Base-by-base conservation (phyloP, 1,140 invertebrate species). In the Drusus annulatus region DNA sequence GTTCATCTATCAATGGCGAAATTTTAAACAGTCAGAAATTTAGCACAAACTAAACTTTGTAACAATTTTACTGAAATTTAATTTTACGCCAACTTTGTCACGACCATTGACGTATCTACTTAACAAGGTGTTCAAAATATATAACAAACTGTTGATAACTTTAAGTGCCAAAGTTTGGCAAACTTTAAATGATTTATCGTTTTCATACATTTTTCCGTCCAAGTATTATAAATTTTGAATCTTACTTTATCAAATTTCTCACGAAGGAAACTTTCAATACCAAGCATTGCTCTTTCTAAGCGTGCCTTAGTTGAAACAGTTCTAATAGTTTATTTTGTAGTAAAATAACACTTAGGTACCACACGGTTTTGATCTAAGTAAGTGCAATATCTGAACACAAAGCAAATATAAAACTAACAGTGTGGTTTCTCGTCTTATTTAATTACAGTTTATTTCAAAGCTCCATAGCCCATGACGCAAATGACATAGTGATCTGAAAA, bases 121-220 rank as follows among this genome's bases (percentile, higher is more conserved):
- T 76, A 82, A 80, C 81, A 82, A 80, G 78, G 78, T 82, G 78
- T 80, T 63, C 71, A 36, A 80, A 82, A 71, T 71, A 28, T 28
- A 78, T 76, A 73, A 82, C 81, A 82, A 82, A 82, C 74, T 82
- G 81, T 82, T 82, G 81, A 82, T 82, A 82, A 82, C 78, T 82
- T 82, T 80, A 78, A 80, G 81, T 82, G 81, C 78, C 81, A 82
- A 82, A 82, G 63, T 82, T 82, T 65, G 54, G 54, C 52, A 50
- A 76, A 77, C 74, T 78, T 78, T 60, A 19, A 76, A 82, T 82
- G 81, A 82, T 82, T 82, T 82, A 82, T 82, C 75, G 81, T 73
- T 74, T 69, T 56, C 21, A 17, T 65, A 13, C 58, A 80, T 31
- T 76, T 80, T 80, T 77, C 60, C 25, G 58, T 60, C 15, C 28